Conservation (phyloP, 2,113 vertebrate species). For the Myrmophylax atrothorax region DNA sequence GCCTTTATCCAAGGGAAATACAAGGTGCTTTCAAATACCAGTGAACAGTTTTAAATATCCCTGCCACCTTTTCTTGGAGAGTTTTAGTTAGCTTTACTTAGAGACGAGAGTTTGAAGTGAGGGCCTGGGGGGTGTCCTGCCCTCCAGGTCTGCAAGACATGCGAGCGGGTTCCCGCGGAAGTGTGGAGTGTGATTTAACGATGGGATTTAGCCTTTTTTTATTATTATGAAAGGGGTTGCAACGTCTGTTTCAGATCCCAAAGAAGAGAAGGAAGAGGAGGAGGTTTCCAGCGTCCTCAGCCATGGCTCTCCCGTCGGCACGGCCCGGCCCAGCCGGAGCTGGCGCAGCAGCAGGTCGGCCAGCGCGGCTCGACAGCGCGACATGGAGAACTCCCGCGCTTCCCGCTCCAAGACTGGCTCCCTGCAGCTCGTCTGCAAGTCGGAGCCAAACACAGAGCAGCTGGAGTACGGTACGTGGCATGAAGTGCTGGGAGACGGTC, state of each 20-base stretch:
- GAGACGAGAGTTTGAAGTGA: neutral
- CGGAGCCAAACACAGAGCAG: conserved; percentile 84
- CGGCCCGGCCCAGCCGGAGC: conserved; percentile 60
- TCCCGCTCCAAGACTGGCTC: conserved; percentile 71
- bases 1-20: neutral
- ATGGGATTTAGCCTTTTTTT: neutral
- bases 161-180: neutral
- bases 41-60: neutral
- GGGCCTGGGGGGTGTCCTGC: neutral
- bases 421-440: conserved; percentile 86
- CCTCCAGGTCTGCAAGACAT: neutral
- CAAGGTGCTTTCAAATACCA: neutral
- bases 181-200: neutral
- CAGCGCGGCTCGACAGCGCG: conserved; percentile 60
- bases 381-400: conserved; percentile 73
- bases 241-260: conserved; percentile 70
- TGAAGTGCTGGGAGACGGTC: neutral
- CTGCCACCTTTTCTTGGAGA: neutral
- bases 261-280: conserved; percentile 78
- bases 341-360: conserved; percentile 76
- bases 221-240: neutral
- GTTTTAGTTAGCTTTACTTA: neutral
- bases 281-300: conserved; percentile 40
- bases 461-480: conserved; percentile 75
- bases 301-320: conserved; percentile 28